Percentiles rank a stretch among this genome's conserved stretches.
phyloP scores from a whole-genome alignment of 2,888 invertebrate species.

The Frankliniella intonsa region DNA sequence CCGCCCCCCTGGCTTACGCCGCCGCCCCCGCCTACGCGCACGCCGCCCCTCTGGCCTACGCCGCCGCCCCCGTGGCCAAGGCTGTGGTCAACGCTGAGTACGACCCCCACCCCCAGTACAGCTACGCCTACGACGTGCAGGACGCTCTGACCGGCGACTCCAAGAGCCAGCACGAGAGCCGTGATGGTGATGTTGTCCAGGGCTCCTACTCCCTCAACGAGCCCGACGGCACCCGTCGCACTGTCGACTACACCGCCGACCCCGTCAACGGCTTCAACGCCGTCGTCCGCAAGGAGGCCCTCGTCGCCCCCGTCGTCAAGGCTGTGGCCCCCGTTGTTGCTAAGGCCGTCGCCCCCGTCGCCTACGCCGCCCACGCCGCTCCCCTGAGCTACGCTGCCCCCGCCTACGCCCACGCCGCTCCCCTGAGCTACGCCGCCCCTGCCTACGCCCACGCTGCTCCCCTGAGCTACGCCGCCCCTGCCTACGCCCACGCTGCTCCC shows the following conservation, averaged over 20 bases:
- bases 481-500: neutral
- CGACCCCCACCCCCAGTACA: constrained; percentile 55
- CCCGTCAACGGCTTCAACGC: constrained; percentile 23
- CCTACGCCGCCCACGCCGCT: constrained; percentile 12
- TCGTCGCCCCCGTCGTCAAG: too few species aligned
- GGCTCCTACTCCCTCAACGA: constrained; percentile 50
- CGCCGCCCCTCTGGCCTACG: constrained; percentile 34
- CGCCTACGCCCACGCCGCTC: neutral
- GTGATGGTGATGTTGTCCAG: constrained; percentile 54
- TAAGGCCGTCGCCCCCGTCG: neutral
- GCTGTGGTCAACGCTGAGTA: constrained; percentile 41
- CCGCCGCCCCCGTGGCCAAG: constrained; percentile 39
- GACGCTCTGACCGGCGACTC: constrained; percentile 54
- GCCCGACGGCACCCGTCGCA: constrained; percentile 12
- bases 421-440: neutral
- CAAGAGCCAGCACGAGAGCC: constrained; percentile 53
- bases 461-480: neutral
- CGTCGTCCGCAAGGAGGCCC: constrained; percentile 17
- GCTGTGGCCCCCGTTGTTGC: neutral
- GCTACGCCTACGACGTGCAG: constrained; percentile 54
- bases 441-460: neutral
- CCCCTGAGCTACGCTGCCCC: neutral
- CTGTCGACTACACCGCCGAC: constrained; percentile 16
- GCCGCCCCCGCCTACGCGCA: constrained; percentile 18
- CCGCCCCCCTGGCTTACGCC: constrained; percentile 31